phyloP scores from a whole-genome alignment of 1,140 invertebrate genomes.

The Scaptodrosophila lebanonensis region DNA sequence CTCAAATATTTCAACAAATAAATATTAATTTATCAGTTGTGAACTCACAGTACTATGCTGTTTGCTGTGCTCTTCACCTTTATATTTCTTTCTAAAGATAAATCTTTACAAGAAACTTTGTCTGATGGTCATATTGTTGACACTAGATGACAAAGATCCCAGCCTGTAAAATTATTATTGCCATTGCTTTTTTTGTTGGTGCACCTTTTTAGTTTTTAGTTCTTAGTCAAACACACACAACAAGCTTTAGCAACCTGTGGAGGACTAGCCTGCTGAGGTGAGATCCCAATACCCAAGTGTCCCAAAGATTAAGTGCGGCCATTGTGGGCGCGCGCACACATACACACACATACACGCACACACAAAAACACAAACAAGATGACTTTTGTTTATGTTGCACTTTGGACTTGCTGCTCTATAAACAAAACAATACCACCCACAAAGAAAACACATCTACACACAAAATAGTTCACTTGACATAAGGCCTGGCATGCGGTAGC shows the following conservation, averaged over 20 bases:
- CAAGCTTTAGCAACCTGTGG: slow-evolving; percentile 49
- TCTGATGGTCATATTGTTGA: no score
- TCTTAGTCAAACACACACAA: slow-evolving; percentile 28
- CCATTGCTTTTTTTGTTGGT: slow-evolving; percentile 21
- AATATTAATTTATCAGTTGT: no score
- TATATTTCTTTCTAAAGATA: no score
- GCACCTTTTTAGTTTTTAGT: slow-evolving; percentile 28
- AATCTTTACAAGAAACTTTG: no score
- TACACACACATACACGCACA: slow-evolving; percentile 4
- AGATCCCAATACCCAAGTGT: slow-evolving; percentile 46
- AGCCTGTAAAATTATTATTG: no score
- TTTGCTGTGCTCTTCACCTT: no score
- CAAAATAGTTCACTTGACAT: slow-evolving; percentile 56
- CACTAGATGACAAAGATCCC: no score
- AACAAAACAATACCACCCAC: no score
- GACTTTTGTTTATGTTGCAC: slow-evolving; percentile 67
- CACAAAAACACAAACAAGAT: neutral
- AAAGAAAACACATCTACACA: slow-evolving; percentile 11
- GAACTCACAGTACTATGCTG: no score
- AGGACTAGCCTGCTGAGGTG: no score
- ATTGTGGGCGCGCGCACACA: slow-evolving; percentile 23
- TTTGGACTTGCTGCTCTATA: slow-evolving; percentile 46
- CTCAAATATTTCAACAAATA: no score
- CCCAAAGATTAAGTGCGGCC: slow-evolving; percentile 60
- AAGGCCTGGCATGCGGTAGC: slow-evolving; percentile 21